Percentiles rank a stretch among this genome's conserved stretches.
Conservation (phyloP, 2,113 vertebrate species). For the Silurus glanis region DNA sequence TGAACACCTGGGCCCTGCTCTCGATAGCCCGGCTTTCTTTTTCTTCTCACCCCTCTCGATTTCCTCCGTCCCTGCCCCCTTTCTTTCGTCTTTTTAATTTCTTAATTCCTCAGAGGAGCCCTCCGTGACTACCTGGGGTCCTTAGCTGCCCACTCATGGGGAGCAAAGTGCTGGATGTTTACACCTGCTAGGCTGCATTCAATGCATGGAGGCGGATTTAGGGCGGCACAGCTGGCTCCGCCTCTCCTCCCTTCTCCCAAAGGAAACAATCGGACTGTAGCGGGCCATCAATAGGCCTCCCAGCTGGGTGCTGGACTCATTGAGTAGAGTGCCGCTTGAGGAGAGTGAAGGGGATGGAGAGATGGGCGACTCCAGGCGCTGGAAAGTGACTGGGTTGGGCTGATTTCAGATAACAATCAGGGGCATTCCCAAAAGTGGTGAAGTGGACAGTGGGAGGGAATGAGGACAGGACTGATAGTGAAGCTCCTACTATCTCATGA, state of each 20-base stretch:
- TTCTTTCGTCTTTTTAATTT: constrained; percentile 62
- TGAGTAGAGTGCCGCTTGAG: constrained; percentile 64
- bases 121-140: constrained; percentile 64
- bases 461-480: constrained; percentile 8
- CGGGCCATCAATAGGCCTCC: constrained; percentile 55
- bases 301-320: constrained; percentile 73
- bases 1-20: constrained; percentile 63
- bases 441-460: constrained; percentile 69
- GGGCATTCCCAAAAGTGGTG: constrained; percentile 67
- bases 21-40: constrained; percentile 22
- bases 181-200: constrained; percentile 74
- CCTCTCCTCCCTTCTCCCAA: constrained; percentile 69
- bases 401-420: constrained; percentile 71
- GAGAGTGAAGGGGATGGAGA: constrained; percentile 61
- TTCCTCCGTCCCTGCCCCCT: constrained; percentile 12
- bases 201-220: constrained; percentile 74
- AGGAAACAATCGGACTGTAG: constrained; percentile 74
- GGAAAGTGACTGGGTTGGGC: constrained; percentile 73
- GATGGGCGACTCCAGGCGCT: constrained; percentile 63
- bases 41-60: constrained; percentile 13
- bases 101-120: constrained; percentile 63
- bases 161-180: constrained; percentile 70
- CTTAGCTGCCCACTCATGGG: constrained; percentile 61
- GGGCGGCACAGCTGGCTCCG: constrained; percentile 72
- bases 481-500: constrained; percentile 66